Base-by-base conservation (phyloP, 2,888 invertebrate species). In the Matsumyia berberina region DNA sequence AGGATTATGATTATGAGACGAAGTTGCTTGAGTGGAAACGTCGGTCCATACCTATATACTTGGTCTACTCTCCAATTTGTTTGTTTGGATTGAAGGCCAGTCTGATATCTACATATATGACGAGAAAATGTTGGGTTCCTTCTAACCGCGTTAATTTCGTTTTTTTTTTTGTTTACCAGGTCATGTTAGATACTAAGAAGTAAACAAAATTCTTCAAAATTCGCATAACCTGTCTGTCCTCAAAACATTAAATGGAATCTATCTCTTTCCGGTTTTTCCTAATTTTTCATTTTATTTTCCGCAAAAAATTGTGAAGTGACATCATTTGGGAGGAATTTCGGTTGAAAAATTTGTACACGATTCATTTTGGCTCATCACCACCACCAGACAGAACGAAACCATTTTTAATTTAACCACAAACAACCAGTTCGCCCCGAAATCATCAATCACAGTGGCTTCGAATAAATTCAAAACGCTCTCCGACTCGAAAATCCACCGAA, bases 381-480 rank as follows among this genome's bases (percentile, higher is more conserved):
- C 12, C 51, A 29, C 12, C 51, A 19, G 42, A 42, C 9, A 9
- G 7, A 60, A 17, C 15, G 1, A n/a, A 29, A 24, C 15, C 17
- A 37, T 19, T 17, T 11, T 58, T 31, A 7, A 17, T 58, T n/a
- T 53, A 62, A 6, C 5, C 5, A 12, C 24, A 7, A 42, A 33
- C 53, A 29, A 17, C 42, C 42, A 58, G 24, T 29, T 55, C 15
- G 11, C 29, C 29, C 19, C 53, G 62, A 35, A 62, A 70, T 55
- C 78, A 78, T 78, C 35, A 78, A 78, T 78, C 78, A 78, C 70
- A 62, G 51, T 55, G 37, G 17, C 55, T 49, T 70, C 46, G 44
- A 78, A 55, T 37, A 62, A 77, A 60, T 62, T 44, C 15, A 8
- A 57, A 70, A 49, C 39, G 24, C 53, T 7, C 55, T 69, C 55